Base-by-base conservation (phyloP, 2,888 invertebrate species). In the Drosophila algonquin region DNA sequence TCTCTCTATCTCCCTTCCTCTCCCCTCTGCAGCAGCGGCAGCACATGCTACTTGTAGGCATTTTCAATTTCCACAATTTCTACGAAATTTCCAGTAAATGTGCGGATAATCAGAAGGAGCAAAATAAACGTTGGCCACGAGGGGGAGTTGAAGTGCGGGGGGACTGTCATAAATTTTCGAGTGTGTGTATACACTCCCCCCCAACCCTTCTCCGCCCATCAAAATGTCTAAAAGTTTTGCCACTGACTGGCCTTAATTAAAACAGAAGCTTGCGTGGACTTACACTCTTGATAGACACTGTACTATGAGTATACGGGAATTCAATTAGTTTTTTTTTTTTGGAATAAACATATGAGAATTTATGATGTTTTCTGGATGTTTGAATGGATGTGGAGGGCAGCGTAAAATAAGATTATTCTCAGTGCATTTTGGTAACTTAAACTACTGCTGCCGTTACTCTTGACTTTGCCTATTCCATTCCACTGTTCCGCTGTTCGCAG, bases 21-120 rank as follows among this genome's bases (percentile, higher is more conserved):
- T 1, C 27, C 30, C 30, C 8, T 30, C 30, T 30, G 30, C 30
- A 8, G 2, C 30, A 7, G 27, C 24, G 24, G n/a, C 52, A 21
- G 60, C 74, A 58, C 50, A 69, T 63, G 68, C 73, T 54, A 59
- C 60, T 58, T 59, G 60, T 81, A 80, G 81, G 80, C 69, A 75
- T 82, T 82, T 85, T 85, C 85, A 85, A 85, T 85, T 85, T 87
- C 73, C 73, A 70, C 35, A 40, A 40, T 40, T 40, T 40, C 40
- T 14, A 40, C 73, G n/a, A n/a, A 72, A 80, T 81, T 80, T 77
- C 65, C 64, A 68, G 80, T 65, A 70, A 87, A 80, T 79, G 71
- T 81, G 85, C 77, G 79, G 85, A 87, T 79, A 82, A 76, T 84
- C 82, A 76, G 76, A 75, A 68, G 69, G 55, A 21, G 24, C 7